Evolutionary conservation across 2,888 invertebrate genomes (phyloP).

Genomic region (Drosophila parthenogenetica): DNA sequence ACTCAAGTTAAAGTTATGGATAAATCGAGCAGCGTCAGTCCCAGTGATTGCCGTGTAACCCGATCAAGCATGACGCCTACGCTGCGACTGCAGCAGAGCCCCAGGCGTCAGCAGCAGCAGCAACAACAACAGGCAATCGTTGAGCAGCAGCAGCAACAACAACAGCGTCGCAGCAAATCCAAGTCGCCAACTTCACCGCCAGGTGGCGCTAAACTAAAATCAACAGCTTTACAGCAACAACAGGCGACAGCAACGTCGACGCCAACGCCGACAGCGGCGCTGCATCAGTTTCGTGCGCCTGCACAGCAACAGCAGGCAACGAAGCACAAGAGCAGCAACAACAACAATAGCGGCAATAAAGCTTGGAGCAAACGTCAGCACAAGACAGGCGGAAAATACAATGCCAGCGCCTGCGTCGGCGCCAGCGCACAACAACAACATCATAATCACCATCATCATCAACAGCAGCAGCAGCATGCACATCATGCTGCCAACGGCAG

Average conservation of each 20-base stretch:
- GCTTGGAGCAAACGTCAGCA: constrained; percentile 84
- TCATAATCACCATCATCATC: constrained; percentile 39
- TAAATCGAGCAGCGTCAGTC: constrained; percentile 73
- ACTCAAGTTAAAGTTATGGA: constrained; percentile 62
- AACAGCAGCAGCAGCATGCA: constrained; percentile 29
- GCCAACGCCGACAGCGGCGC: constrained; percentile 23
- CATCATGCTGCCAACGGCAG: constrained; percentile 32
- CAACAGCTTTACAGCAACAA: constrained; percentile 19
- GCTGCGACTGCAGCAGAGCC: constrained; percentile 66
- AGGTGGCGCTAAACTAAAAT: constrained; percentile 36
- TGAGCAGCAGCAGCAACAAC: constrained; percentile 39
- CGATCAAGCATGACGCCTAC: constrained; percentile 76
- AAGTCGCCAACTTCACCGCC: constrained; percentile 66
- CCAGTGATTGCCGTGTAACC: constrained; percentile 79
- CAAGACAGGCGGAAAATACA: constrained; percentile 79
- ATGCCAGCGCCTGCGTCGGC: constrained; percentile 62
- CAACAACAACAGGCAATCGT: constrained; percentile 21
- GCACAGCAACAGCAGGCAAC: constrained; percentile 70
- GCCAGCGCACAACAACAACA: constrained; percentile 51
- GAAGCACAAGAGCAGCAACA: constrained; percentile 60
- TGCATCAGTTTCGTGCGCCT: constrained; percentile 84
- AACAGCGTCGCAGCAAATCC: constrained; percentile 53
- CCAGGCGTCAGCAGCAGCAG: constrained; percentile 60
- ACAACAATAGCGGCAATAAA: constrained; percentile 61
- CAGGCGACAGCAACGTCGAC: constrained; percentile 16